Percentiles rank a stretch among this genome's conserved stretches.
phyloP scores from a whole-genome alignment of 2,888 invertebrate species.

The Zhuqinia jingwanae region DNA sequence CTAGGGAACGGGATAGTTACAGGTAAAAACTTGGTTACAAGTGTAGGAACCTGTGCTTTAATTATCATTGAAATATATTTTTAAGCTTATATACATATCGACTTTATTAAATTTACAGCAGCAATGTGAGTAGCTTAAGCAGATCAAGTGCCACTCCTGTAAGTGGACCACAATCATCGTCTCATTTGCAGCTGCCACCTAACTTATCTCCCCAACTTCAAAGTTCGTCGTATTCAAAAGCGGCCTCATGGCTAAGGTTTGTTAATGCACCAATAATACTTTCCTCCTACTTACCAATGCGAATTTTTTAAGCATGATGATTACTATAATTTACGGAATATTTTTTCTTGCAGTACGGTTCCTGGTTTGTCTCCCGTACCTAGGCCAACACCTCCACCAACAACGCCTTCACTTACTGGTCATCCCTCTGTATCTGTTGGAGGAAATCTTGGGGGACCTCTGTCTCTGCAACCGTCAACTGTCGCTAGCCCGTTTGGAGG shows the following conservation, averaged over 20 bases:
- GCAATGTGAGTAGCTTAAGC: slow-evolving; percentile 92
- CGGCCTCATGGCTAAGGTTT: slow-evolving; percentile 79
- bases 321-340: not conserved
- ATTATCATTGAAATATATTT: not conserved
- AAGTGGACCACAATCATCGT: slow-evolving; percentile 80
- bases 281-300: not conserved
- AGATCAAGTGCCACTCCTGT: slow-evolving; percentile 86
- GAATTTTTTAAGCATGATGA: too few relatives aligned
- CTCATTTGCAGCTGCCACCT: slow-evolving; percentile 76
- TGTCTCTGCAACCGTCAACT: slow-evolving; percentile 66
- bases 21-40: slow-evolving; percentile 87
- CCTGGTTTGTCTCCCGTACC: slow-evolving; percentile 81
- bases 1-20: slow-evolving; percentile 91
- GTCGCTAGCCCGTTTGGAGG: slow-evolving; percentile 56
- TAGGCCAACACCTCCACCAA: slow-evolving; percentile 83
- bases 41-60: too few relatives aligned
- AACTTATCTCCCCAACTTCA: slow-evolving; percentile 78
- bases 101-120: slow-evolving; percentile 83
- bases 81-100: not conserved
- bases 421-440: slow-evolving; percentile 51
- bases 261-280: not conserved
- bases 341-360: slow-evolving; percentile 71
- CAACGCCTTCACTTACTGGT: slow-evolving; percentile 48
- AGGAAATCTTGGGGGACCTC: slow-evolving; percentile 59
- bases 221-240: slow-evolving; percentile 77